Conservation (phyloP, 2,797 vertebrate genomes). For the Sebastes oblongus region DNA sequence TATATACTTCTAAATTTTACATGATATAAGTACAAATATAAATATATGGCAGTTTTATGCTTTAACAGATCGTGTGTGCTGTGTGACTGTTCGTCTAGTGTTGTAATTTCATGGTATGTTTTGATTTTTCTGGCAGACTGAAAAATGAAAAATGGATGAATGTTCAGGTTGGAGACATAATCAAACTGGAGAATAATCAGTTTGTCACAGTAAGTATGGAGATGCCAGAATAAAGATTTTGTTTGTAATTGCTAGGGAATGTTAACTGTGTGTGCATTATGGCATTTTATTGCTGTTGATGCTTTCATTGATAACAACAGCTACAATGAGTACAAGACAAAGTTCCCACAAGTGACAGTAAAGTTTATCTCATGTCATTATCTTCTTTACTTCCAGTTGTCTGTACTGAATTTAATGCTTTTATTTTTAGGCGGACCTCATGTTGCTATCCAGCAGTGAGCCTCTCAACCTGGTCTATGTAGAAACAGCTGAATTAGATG, state of each 20-base stretch:
- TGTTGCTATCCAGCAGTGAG: constrained; percentile 93
- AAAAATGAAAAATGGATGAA: constrained; percentile 92
- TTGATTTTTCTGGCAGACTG: constrained; percentile 75
- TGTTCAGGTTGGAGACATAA: constrained; percentile 93
- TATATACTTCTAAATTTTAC: neutral
- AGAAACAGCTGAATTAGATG: constrained; percentile 93
- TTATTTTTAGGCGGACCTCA: constrained; percentile 87
- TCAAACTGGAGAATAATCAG: constrained; percentile 92
- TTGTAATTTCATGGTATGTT: neutral
- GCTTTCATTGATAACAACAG: neutral
- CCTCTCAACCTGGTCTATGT: constrained; percentile 91
- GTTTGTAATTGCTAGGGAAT: neutral
- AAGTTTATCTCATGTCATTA: neutral
- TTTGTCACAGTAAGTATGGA: constrained; percentile 89
- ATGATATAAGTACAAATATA: neutral
- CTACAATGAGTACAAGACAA: neutral
- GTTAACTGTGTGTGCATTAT: neutral
- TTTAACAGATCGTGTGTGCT: neutral
- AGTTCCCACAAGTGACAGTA: neutral
- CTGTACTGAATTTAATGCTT: neutral
- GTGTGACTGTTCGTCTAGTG: accelerated
- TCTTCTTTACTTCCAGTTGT: neutral
- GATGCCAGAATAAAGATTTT: neutral
- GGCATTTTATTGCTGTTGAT: neutral
- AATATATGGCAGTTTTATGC: neutral